phyloP scores from a whole-genome alignment of 2,888 invertebrate genomes.

The Isoperla grammatica region DNA sequence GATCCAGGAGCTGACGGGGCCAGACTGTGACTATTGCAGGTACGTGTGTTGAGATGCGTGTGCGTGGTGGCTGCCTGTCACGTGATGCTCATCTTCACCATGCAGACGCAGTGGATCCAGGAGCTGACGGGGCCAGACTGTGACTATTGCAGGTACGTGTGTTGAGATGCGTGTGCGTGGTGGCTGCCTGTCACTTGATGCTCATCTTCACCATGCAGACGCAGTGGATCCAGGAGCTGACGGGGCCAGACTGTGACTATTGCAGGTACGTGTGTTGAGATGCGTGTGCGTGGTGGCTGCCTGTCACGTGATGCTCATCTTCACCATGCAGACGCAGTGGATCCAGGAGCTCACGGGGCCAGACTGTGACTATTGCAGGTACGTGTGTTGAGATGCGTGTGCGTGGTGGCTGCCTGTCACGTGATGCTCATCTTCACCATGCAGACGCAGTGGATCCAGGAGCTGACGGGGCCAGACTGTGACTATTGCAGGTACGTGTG shows the following conservation, averaged over 20 bases:
- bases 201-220: constrained; percentile 78
- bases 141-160: constrained; percentile 39
- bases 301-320: constrained; percentile 64
- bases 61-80: constrained; percentile 74
- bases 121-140: constrained; percentile 45
- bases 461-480: constrained; percentile 43
- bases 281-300: constrained; percentile 69
- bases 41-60: constrained; percentile 55
- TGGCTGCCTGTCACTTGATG: constrained; percentile 68
- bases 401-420: constrained; percentile 72
- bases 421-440: constrained; percentile 68
- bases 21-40: constrained; percentile 27
- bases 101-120: constrained; percentile 81
- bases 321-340: constrained; percentile 82
- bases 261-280: constrained; percentile 48
- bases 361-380: constrained; percentile 28
- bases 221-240: constrained; percentile 70
- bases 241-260: constrained; percentile 18
- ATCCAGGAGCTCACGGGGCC: constrained; percentile 55
- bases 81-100: constrained; percentile 64
- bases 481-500: constrained; percentile 39
- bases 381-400: constrained; percentile 56
- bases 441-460: constrained; percentile 78
- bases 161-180: constrained; percentile 63
- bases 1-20: constrained; percentile 58